Evolutionary conservation across 92 coral and sea anemone species (phyloP), one percentile per base, ranked within the genome.

Genomic region (Bergia puertoricense): DNA sequence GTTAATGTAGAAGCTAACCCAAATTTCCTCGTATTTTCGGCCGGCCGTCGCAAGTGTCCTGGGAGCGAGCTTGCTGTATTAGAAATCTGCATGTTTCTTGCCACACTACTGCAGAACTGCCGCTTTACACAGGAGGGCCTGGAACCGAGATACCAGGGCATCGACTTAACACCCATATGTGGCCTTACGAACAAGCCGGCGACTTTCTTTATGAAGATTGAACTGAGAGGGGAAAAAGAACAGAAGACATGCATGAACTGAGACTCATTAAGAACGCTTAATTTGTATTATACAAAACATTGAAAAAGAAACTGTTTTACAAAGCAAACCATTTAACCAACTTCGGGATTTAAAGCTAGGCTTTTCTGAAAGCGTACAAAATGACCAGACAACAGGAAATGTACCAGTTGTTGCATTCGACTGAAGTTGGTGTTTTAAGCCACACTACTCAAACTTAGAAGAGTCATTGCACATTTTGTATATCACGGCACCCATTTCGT

Each of bases 1-100:
- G 76, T 91, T 51, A 16, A 45, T 36, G 81, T 66, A 3, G 81
- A 89, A 15, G 46, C 75, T 8, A 88, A 86, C 46, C 88, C 89
- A 41, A 88, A 86, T 41, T 91, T 91, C 48, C 50, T 91, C 22
- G 90, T 89, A 2, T 91, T 91, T 79, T 91, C 93, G 36, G 86
- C 85, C 2, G 93, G 93, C 37, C 85, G 90, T 6, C 80, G 93
- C 42, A 86, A 89, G 54, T 91, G 93, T 36, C 86, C 89, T 8
- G 93, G 93, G 11, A 86, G 76, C 78, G 76, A 81, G 83, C 56
- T 91, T 16, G 90, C 93, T 0, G 82, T 86, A 4, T 54, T 86
- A 22, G 93, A 91, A 68, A 74, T 91, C 36, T 91, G 74, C 68
- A 82, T 91, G 56, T 91, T 91, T 39, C 82, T 91, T 46, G 90